phyloP scores from a whole-genome alignment of 2,113 vertebrate genomes.

The Aviceda subcristata region DNA sequence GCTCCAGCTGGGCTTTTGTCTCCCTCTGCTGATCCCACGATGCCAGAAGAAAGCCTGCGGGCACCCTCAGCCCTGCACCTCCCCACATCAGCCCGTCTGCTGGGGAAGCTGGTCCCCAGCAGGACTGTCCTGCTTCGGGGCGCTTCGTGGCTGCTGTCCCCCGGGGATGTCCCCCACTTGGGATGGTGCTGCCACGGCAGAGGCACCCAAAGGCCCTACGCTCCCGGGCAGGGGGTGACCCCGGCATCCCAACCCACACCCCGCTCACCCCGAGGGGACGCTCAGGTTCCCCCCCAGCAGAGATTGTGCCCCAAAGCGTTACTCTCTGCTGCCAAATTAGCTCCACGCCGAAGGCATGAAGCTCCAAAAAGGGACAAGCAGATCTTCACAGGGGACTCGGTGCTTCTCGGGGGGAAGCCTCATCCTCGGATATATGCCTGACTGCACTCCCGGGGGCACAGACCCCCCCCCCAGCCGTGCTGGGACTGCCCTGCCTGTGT shows the following conservation, averaged over 20 bases:
- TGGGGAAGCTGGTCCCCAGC: background rate
- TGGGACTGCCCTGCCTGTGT: background rate
- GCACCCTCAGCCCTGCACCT: background rate
- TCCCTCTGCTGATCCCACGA: conserved; percentile 45
- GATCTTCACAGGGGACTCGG: accelerated
- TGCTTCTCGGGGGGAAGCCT: background rate
- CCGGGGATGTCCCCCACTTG: background rate
- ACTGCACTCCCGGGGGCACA: background rate
- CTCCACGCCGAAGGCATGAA: accelerated
- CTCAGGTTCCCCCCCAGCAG: background rate
- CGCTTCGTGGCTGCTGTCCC: background rate
- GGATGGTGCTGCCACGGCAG: background rate
- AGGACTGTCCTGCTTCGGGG: background rate
- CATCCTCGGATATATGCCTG: background rate
- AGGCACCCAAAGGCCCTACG: background rate
- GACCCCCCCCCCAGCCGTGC: background rate
- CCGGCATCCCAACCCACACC: accelerated
- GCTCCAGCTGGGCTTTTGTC: conserved; percentile 28
- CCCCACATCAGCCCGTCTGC: background rate
- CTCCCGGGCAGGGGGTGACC: background rate
- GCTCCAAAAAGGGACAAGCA: background rate
- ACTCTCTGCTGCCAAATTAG: background rate
- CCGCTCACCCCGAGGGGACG: background rate
- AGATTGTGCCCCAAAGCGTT: background rate
- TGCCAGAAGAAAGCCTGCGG: background rate